phyloP scores from a whole-genome alignment of 1,140 invertebrate species.

The Pteromalus puparum region DNA sequence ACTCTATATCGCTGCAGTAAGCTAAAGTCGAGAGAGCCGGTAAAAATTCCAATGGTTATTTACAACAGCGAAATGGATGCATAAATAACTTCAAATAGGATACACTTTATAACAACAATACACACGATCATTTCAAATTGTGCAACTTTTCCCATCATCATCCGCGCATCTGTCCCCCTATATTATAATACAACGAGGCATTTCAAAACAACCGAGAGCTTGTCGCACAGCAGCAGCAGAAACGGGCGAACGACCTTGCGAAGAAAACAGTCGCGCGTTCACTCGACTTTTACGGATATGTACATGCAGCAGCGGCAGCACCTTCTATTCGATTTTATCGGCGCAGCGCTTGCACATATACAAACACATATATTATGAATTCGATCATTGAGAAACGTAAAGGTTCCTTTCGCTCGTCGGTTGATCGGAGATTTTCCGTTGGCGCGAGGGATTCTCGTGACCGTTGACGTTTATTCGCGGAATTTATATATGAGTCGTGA shows the following conservation, averaged over 20 bases:
- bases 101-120: too few species aligned
- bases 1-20: too few species aligned
- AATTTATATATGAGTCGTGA: background rate
- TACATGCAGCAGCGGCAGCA: background rate
- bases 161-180: too few species aligned
- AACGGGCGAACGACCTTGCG: slow-evolving; percentile 48
- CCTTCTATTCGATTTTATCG: slow-evolving; percentile 28
- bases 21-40: too few species aligned
- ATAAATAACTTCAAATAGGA: too few species aligned
- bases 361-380: background rate
- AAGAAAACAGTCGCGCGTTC: slow-evolving; percentile 35
- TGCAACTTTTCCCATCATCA: too few species aligned
- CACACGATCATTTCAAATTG: too few species aligned
- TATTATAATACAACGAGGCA: background rate
- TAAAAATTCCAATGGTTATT: too few species aligned
- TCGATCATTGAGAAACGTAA: slow-evolving; percentile 12
- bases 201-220: background rate
- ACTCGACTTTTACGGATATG: slow-evolving; percentile 35
- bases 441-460: background rate
- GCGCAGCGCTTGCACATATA: background rate
- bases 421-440: background rate
- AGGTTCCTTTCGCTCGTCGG: slow-evolving; percentile 4
- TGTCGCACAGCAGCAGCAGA: background rate
- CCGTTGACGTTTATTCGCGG: background rate
- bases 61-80: too few species aligned